These are phyloP conservation scores for Hippolais icterina DNA, from an alignment of 2,113 vertebrate species.

Conservation along the genomic window DNA sequence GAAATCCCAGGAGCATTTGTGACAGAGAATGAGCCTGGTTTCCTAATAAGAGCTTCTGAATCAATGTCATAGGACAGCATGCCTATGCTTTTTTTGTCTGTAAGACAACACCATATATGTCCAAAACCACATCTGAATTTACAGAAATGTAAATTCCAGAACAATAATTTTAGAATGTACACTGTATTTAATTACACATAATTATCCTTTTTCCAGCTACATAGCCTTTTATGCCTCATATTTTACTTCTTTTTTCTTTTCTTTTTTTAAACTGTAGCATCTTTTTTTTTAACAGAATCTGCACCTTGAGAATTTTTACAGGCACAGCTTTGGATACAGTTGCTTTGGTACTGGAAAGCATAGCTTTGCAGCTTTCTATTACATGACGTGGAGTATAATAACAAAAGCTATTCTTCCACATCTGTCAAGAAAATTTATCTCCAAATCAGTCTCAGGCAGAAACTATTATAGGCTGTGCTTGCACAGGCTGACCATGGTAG, in stretches of 20 bases:
- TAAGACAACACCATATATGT: not conserved
- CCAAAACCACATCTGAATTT: not conserved
- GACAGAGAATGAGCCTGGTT: not conserved
- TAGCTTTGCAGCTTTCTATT: not conserved
- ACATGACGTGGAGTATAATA: not conserved
- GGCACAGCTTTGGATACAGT: not conserved
- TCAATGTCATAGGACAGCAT: not conserved
- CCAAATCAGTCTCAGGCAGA: constrained; percentile 1
- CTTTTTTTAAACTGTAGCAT: not conserved
- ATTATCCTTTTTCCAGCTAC: not conserved
- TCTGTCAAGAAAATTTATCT: constrained; percentile 47
- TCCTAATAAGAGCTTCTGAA: not conserved
- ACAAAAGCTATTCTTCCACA: not conserved
- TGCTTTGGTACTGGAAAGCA: not conserved
- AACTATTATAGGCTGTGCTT: not conserved
- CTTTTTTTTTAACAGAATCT: not conserved
- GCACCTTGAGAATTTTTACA: not conserved
- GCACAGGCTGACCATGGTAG: not conserved
- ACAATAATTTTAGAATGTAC: not conserved
- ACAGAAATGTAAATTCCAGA: not conserved
- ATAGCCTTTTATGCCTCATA: not conserved
- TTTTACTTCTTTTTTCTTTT: not conserved
- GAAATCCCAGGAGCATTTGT: not conserved
- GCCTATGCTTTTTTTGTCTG: not conserved
- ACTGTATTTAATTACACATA: not conserved